These are phyloP conservation scores for Agapostemon virescens DNA, from an alignment of 2,888 invertebrate genomes.

Conservation along the genomic window DNA sequence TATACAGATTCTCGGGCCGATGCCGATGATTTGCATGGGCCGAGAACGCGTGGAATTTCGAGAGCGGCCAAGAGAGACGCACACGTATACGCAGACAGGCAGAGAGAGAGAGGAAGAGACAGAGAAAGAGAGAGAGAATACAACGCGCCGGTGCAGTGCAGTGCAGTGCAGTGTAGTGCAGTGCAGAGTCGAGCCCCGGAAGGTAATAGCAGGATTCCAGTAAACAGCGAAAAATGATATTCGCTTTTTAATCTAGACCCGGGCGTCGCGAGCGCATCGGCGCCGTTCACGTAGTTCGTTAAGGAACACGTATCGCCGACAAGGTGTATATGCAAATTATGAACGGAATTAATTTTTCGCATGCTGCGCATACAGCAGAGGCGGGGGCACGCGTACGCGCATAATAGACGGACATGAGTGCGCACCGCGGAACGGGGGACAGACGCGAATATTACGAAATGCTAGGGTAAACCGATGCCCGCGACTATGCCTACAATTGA, in stretches of 20 bases:
- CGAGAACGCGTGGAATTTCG: not conserved
- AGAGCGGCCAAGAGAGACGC: not conserved
- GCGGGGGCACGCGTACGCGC: slow-evolving; percentile 15
- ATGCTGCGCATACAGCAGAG: slow-evolving; percentile 57
- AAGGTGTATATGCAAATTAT: slow-evolving; percentile 64
- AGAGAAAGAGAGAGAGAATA: not conserved
- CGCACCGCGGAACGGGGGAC: slow-evolving; percentile 26
- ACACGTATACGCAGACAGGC: no score
- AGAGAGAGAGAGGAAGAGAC: not conserved
- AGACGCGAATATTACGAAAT: slow-evolving; percentile 60
- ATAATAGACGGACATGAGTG: not conserved
- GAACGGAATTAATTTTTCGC: slow-evolving; percentile 66
- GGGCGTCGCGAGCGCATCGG: slow-evolving; percentile 17
- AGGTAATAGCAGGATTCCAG: slow-evolving; percentile 5
- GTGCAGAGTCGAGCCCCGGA: not conserved
- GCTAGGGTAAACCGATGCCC: slow-evolving; percentile 62
- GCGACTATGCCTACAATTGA: slow-evolving; percentile 70
- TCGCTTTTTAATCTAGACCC: slow-evolving; percentile 33
- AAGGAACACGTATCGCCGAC: slow-evolving; percentile 49
- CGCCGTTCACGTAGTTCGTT: slow-evolving; percentile 36
- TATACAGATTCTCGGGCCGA: slow-evolving; percentile 3
- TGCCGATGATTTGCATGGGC: not conserved
- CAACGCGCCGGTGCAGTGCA: not conserved
- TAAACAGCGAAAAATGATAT: slow-evolving; percentile 36
- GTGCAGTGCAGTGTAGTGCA: not conserved